These are phyloP conservation scores for Chorisops tibialis DNA, from an alignment of 2,888 invertebrate genomes.

Conservation along the genomic window DNA sequence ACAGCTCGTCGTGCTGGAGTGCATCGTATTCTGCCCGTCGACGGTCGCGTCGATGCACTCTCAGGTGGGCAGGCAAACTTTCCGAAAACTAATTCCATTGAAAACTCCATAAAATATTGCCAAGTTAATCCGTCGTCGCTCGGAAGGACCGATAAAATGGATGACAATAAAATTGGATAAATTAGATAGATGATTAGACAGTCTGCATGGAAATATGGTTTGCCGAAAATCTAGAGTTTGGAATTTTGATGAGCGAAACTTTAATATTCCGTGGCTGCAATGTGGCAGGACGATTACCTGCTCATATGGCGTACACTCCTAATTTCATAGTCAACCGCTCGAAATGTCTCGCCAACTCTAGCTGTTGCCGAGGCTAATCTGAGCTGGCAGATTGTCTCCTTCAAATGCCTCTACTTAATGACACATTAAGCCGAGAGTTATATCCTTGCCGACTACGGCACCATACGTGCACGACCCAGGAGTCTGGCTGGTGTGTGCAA, in stretches of 20 bases:
- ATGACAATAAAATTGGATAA: neutral
- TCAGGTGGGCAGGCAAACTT: conserved; percentile 2
- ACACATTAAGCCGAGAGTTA: conserved; percentile 18
- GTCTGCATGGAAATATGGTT: conserved; percentile 1
- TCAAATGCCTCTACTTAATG: conserved; percentile 18
- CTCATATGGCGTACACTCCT: neutral
- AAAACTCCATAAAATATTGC: conserved; percentile 14
- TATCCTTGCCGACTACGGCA: neutral
- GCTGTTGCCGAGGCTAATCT: neutral
- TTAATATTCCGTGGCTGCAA: neutral
- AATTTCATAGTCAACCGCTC: conserved; percentile 1
- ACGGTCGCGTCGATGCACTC: too few species aligned
- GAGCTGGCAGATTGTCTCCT: conserved; percentile 11
- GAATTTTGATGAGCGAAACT: neutral
- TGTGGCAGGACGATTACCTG: conserved; percentile 13
- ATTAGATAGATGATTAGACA: neutral
- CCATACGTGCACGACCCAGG: too few species aligned
- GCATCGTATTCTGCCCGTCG: too few species aligned
- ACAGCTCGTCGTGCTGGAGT: too few species aligned
- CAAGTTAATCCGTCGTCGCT: conserved; percentile 8
- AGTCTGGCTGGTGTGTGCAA: neutral
- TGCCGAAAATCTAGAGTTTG: neutral
- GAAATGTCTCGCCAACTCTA: neutral
- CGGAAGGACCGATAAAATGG: conserved; percentile 4
- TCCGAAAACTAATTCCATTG: conserved; percentile 14